Evolutionary conservation across 1,140 invertebrate species (phyloP), one percentile per base, ranked within the genome.

Genomic region (Camponotus vicinus): DNA sequence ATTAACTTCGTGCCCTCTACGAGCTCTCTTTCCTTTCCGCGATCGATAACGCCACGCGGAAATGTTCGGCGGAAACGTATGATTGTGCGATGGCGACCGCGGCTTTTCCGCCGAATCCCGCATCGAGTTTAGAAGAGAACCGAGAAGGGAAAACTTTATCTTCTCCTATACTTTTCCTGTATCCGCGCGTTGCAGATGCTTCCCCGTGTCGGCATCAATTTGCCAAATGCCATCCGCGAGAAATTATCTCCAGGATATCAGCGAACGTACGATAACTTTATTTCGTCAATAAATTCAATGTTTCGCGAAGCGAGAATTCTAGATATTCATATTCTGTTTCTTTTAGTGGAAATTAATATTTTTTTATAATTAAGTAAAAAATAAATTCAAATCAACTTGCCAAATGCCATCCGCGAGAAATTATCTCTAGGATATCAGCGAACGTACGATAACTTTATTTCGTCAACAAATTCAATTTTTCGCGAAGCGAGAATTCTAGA

Each of bases 381-480:
- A 27, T 27, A 27, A 27, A 27, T 27, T 27, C 27, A 27, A 27
- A 45, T 61, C 27, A 59, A 73, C 67, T 73, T 45, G 37, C 45
- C n/a, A 34, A 34, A 52, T 71, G 40, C 40, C 67, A 61, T 71
- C 79, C 61, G 79, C 40, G 69, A 73, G 55, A 61, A 63, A 73
- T 83, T 83, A 83, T 73, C 63, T 61, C 69, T 40, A 69, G 40
- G 37, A 61, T 73, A 82, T 82, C 67, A 61, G 55, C 49, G 52
- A 21, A 61, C 13, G 32, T 9, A 6, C 75, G 13, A 13, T 18
- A 34, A 59, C 37, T 73, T 82, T 8, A 37, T 82, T 45, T 73
- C 67, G 27, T 40, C 6, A 42, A 82, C 73, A 73, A 59, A 82
- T 71, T 82, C 52, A 70, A 55, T 13, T 3, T 40, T 52, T 40